Percentiles rank a stretch among this genome's conserved stretches.
phyloP scores from a whole-genome alignment of 2,113 vertebrate genomes.

The Sialia sialis region DNA sequence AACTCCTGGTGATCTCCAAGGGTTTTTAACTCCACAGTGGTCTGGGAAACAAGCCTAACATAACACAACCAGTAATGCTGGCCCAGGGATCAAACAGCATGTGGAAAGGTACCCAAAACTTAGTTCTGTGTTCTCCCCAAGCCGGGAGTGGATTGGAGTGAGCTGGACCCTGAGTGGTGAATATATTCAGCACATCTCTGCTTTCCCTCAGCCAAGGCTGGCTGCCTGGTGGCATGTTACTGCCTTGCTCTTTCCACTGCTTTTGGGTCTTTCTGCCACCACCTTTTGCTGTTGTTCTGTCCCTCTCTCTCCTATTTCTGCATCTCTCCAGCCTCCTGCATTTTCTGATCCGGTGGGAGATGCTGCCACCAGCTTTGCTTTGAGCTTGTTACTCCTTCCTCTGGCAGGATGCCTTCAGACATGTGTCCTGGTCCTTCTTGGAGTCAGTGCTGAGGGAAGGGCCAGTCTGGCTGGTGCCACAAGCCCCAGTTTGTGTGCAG shows the following conservation, averaged over 20 bases:
- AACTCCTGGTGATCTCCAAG: not conserved
- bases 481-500: rapidly evolving
- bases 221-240: not conserved
- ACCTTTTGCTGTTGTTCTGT: not conserved
- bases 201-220: not conserved
- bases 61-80: not conserved
- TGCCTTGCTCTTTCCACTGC: not conserved
- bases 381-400: not conserved
- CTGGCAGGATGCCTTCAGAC: not conserved
- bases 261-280: not conserved
- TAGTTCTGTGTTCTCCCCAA: not conserved
- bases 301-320: not conserved
- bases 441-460: not conserved
- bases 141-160: not conserved
- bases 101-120: not conserved
- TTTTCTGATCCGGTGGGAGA: not conserved
- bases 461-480: not conserved
- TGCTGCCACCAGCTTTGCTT: not conserved
- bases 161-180: not conserved
- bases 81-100: not conserved
- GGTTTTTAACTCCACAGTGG: not conserved
- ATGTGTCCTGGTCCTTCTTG: not conserved
- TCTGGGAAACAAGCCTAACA: not conserved
- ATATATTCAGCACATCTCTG: not conserved
- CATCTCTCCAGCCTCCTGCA: not conserved